These are phyloP conservation scores for Aporophyla nigra DNA, from an alignment of 2,888 invertebrate species.

Conservation along the genomic window DNA sequence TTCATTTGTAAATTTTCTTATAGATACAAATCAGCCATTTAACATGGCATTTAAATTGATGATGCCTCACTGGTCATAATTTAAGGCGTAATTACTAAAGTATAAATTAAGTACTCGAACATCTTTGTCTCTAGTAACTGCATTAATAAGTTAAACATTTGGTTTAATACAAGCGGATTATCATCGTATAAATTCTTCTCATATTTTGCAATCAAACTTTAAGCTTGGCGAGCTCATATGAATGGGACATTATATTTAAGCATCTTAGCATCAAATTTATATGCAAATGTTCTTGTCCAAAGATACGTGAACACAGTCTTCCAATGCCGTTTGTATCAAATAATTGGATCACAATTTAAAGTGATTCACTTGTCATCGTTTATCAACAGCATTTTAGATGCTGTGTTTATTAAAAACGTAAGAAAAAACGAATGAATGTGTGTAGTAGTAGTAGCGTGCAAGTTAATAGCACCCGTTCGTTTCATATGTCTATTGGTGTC, in stretches of 20 bases:
- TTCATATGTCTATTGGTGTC: constrained; percentile 26
- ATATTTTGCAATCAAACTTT: constrained; percentile 3
- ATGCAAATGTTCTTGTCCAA: constrained; percentile 8
- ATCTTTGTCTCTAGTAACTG: neutral
- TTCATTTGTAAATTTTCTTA: neutral
- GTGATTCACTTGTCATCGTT: constrained; percentile 1
- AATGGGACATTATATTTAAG: neutral
- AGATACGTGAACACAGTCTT: neutral
- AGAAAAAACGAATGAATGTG: constrained; percentile 23
- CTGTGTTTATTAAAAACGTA: constrained; percentile 1
- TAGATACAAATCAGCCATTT: constrained; percentile 12
- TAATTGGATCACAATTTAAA: constrained; percentile 12
- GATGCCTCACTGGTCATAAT: constrained; percentile 1
- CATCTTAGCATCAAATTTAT: constrained; percentile 6
- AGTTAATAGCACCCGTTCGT: constrained; percentile 25
- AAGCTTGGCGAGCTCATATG: neutral
- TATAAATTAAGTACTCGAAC: neutral
- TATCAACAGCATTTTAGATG: constrained; percentile 24
- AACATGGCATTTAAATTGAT: constrained; percentile 22
- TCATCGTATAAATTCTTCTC: neutral
- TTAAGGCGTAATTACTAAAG: constrained; percentile 3
- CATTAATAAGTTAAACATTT: constrained; percentile 14
- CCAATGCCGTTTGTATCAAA: neutral
- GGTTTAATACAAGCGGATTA: neutral
- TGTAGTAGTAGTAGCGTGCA: constrained; percentile 18